Base-by-base conservation (phyloP, 2,113 vertebrate genomes). In the Saimiri boliviensis region DNA sequence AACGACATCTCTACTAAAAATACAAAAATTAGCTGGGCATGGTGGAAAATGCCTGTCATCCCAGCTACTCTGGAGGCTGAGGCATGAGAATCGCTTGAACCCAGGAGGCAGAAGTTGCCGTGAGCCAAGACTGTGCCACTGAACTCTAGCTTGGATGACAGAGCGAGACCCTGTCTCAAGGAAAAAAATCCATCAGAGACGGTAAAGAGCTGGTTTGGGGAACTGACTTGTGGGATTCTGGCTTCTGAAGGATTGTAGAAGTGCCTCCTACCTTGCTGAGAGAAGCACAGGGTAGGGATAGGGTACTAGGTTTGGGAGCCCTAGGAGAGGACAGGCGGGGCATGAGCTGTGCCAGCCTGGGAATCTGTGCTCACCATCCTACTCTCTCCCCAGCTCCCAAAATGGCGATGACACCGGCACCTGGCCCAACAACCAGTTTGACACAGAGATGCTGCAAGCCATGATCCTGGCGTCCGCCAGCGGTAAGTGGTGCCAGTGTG, bases 401-500 rank as follows among this genome's bases (percentile, higher is more conserved):
- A 99, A 99, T 98, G 98, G 98, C 94, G 99, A 99, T 98, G 99
- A 99, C 99, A 99, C 99, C 30, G 99, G 99, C 98, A 99, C 99
- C 86, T 99, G 99, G 99, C 99, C 99, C 37, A 99, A 99, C 98
- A 99, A 99, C 98, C 99, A 99, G 86, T 99, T 99, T 94, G 99
- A 99, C 97, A 99, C 99, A 0, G 99, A 99, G 98, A 99, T 99
- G 99, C 99, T 99, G 97, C 99, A 99, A 97, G 99, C 99, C 71
- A 99, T 99, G 98, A 99, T 99, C 96, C 92, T 99, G 99, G 99
- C 99, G 27, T 99, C 99, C 23, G 99, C 99, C 73, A 99, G 99
- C 1, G 99, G 99, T 99, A 98, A 98, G 99, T 99, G 89, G 87
- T 79, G 42, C 52, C n/a, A 35, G 6, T 5, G 14, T 12, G 23